Percentiles rank a stretch among this genome's conserved stretches.
Conservation (phyloP, 2,113 vertebrate genomes). For the Brienomyrus brachyistius region DNA sequence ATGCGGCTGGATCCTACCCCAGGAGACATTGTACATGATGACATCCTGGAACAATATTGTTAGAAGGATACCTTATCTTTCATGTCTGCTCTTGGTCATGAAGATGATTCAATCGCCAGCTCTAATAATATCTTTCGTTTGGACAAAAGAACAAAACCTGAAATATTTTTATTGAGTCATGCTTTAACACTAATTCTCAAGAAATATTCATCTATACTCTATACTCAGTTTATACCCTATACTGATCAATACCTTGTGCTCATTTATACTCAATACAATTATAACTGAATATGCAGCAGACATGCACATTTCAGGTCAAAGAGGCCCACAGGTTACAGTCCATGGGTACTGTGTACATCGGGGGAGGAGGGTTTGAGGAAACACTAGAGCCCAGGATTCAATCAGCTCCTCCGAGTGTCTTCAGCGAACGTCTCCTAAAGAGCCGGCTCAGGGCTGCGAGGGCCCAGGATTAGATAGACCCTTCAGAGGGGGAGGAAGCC, state of each 20-base stretch:
- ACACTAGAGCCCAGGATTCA: background rate
- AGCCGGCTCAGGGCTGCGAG: conserved; percentile 7
- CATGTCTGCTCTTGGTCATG: background rate
- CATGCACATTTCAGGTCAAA: background rate
- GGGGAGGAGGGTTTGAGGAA: background rate
- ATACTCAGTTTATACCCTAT: background rate
- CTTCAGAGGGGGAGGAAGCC: conserved; percentile 7
- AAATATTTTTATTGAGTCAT: background rate
- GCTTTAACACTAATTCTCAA: background rate
- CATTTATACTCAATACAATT: background rate
- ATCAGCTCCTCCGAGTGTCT: background rate
- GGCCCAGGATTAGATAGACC: conserved; percentile 6
- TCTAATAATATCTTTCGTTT: background rate
- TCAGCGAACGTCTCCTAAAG: conserved; percentile 4
- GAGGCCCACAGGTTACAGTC: background rate
- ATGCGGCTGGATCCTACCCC: background rate
- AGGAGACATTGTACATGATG: background rate
- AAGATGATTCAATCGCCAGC: background rate
- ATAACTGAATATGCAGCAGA: background rate
- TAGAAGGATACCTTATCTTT: background rate
- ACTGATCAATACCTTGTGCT: background rate
- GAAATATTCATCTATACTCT: background rate
- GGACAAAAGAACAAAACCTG: background rate
- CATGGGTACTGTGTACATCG: background rate
- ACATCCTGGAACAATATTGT: background rate